phyloP scores from a whole-genome alignment of 2,797 vertebrate species.

The Tarsius wallacei region DNA sequence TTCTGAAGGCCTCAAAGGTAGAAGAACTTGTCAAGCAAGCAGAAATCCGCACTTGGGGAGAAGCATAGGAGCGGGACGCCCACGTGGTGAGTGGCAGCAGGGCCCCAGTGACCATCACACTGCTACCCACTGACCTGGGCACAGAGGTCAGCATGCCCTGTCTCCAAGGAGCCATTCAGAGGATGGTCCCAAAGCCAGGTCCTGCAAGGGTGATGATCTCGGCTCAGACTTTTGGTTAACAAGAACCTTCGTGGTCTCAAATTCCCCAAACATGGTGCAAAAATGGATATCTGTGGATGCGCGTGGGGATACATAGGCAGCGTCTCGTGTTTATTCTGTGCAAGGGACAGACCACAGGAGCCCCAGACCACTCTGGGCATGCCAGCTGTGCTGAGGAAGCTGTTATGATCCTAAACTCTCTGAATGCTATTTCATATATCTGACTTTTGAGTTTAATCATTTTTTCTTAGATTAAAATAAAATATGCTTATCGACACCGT shows the following conservation, averaged over 20 bases:
- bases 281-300: background rate
- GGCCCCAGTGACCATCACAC: background rate
- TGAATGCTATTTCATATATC: slow-evolving; percentile 87
- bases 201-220: background rate
- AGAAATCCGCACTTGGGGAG: slow-evolving; percentile 40
- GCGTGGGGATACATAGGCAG: slow-evolving; percentile 5
- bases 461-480: slow-evolving; percentile 89
- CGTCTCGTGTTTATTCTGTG: background rate
- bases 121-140: slow-evolving; percentile 48
- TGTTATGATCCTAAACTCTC: slow-evolving; percentile 76
- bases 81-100: slow-evolving; percentile 27
- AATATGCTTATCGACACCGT: slow-evolving; percentile 76
- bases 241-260: background rate
- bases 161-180: background rate
- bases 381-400: slow-evolving; percentile 55
- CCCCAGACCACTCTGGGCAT: slow-evolving; percentile 59
- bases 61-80: background rate
- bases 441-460: slow-evolving; percentile 90
- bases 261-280: background rate
- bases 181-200: background rate
- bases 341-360: slow-evolving; percentile 34
- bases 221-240: slow-evolving; percentile 13
- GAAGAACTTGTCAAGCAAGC: slow-evolving; percentile 2
- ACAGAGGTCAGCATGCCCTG: background rate
- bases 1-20: background rate